These are phyloP conservation scores for Aleiodes testaceus DNA, from an alignment of 2,888 invertebrate species.

Conservation along the genomic window DNA sequence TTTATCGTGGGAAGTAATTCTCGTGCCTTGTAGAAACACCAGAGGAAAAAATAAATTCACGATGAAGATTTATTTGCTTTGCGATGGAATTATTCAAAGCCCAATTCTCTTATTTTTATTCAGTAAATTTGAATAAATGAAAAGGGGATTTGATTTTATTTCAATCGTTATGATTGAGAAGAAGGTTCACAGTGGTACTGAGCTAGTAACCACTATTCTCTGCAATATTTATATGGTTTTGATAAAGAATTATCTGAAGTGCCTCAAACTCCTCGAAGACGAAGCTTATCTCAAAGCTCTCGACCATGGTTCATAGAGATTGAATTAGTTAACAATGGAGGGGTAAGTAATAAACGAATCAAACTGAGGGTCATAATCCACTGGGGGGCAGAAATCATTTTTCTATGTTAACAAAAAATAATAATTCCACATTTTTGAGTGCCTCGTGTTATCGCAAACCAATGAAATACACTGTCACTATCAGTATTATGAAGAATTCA, in stretches of 20 bases:
- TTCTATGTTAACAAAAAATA: not conserved
- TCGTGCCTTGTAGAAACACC: constrained; percentile 75
- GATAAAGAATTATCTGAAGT: constrained; percentile 69
- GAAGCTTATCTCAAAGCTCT: constrained; percentile 62
- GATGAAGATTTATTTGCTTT: constrained; percentile 15
- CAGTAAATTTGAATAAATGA: not conserved
- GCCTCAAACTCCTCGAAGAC: constrained; percentile 56
- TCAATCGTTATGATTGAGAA: not conserved
- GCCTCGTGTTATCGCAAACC: constrained; percentile 13
- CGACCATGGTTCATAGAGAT: constrained; percentile 60
- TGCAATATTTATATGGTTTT: constrained; percentile 67
- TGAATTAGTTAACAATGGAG: constrained; percentile 32
- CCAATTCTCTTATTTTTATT: not conserved
- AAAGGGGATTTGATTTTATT: not conserved
- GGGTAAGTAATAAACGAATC: constrained; percentile 55
- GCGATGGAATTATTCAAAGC: not conserved
- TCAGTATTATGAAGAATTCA: constrained; percentile 2
- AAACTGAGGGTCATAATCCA: constrained; percentile 56
- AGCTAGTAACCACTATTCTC: constrained; percentile 62
- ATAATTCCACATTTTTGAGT: not conserved
- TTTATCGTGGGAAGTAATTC: constrained; percentile 78
- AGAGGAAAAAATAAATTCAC: constrained; percentile 56
- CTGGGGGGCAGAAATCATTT: constrained; percentile 42
- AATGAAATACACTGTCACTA: not conserved
- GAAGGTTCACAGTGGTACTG: constrained; percentile 55